These are phyloP conservation scores for Hypsopygia costalis DNA, from an alignment of 2,888 invertebrate genomes.

Conservation along the genomic window DNA sequence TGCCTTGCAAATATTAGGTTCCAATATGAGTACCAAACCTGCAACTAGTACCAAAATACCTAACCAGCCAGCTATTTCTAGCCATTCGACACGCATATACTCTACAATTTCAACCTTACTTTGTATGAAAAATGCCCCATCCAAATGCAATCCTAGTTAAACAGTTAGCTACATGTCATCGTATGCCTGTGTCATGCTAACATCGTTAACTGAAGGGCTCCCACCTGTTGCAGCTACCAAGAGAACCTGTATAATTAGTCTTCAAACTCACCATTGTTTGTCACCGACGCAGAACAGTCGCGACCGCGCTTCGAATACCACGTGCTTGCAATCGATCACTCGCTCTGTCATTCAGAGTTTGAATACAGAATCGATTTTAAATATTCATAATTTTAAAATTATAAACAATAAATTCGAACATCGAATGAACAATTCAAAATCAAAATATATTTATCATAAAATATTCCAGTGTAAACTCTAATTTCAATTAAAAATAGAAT, in stretches of 20 bases:
- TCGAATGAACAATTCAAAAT: too few species aligned
- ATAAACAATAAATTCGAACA: slow-evolving; percentile 7
- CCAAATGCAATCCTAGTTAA: too few species aligned
- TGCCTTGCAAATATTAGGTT: too few species aligned
- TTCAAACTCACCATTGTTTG: slow-evolving; percentile 60
- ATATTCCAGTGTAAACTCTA: background rate
- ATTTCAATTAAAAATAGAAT: slow-evolving; percentile 15
- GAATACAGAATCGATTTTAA: slow-evolving; percentile 28
- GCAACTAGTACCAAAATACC: too few species aligned
- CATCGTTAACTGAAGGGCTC: slow-evolving; percentile 39
- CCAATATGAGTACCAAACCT: too few species aligned
- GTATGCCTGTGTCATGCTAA: slow-evolving; percentile 11
- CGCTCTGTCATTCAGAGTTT: slow-evolving; percentile 34
- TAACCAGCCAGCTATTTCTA: too few species aligned
- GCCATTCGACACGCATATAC: too few species aligned
- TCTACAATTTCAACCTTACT: too few species aligned
- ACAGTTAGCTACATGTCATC: background rate
- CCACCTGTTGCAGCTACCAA: slow-evolving; percentile 62
- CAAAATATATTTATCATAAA: too few species aligned
- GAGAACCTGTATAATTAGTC: slow-evolving; percentile 64
- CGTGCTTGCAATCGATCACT: slow-evolving; percentile 45
- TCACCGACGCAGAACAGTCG: slow-evolving; percentile 58
- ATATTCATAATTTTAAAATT: background rate
- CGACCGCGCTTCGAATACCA: slow-evolving; percentile 52
- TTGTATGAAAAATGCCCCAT: too few species aligned